Conservation (phyloP, 1,140 invertebrate species). For the Zophobas atratus region DNA sequence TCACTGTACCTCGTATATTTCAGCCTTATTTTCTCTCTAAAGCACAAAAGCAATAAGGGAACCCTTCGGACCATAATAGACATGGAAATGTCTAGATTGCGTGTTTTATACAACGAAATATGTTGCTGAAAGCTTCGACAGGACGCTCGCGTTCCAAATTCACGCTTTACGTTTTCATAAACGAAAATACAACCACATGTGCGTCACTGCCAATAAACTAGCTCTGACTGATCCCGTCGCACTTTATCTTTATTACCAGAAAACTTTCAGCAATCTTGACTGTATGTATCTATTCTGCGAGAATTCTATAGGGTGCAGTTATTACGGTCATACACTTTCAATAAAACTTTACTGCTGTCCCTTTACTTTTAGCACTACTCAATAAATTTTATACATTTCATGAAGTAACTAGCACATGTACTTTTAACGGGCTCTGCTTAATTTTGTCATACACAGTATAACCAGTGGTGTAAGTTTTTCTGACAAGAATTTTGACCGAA, state of each 20-base stretch:
- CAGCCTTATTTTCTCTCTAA: slow-evolving; percentile 13
- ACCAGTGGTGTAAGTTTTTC: too few species aligned
- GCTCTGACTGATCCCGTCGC: neutral
- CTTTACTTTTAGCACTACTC: too few species aligned
- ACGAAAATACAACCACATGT: slow-evolving; percentile 49
- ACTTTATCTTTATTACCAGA: slow-evolving; percentile 21
- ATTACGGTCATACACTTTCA: too few species aligned
- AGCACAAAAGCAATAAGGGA: slow-evolving; percentile 42
- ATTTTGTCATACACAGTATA: too few species aligned
- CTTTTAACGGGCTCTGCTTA: too few species aligned
- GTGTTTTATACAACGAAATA: slow-evolving; percentile 53
- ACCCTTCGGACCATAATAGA: slow-evolving; percentile 52
- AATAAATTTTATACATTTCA: too few species aligned
- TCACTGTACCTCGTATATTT: slow-evolving; percentile 16
- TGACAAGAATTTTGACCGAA: too few species aligned
- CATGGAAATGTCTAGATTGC: slow-evolving; percentile 54
- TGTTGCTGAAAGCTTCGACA: slow-evolving; percentile 45
- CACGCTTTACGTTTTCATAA: slow-evolving; percentile 24
- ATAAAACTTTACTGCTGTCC: too few species aligned
- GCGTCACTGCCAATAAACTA: slow-evolving; percentile 11
- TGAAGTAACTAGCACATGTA: too few species aligned
- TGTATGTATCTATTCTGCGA: neutral
- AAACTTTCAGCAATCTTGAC: neutral
- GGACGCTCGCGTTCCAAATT: slow-evolving; percentile 15
- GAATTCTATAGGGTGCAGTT: neutral